A percentile compares a stretch with the other conserved stretches of the same genome.
Conservation (phyloP, 2,797 vertebrate genomes). For the Steatocranus sp. region DNA sequence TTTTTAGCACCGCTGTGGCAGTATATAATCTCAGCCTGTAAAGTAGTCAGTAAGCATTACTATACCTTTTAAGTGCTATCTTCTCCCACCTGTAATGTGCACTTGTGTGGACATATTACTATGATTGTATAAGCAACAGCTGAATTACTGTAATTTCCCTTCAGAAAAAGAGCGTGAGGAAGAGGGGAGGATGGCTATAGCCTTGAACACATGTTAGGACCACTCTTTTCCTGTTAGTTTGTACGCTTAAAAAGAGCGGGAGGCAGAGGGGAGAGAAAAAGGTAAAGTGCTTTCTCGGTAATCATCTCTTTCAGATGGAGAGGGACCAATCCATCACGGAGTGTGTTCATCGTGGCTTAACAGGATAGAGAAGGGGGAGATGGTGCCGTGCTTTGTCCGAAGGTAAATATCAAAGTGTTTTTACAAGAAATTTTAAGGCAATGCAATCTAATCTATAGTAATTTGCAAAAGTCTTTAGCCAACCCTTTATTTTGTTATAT, state of each 20-base stretch:
- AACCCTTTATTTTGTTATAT: not conserved
- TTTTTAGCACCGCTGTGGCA: not conserved
- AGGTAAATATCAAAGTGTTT: slow-evolving; percentile 73
- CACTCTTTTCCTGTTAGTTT: slow-evolving; percentile 35
- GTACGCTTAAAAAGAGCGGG: slow-evolving; percentile 29
- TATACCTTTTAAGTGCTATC: not conserved
- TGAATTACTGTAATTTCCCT: slow-evolving; percentile 54
- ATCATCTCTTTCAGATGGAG: slow-evolving; percentile 79
- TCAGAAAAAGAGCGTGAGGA: not conserved
- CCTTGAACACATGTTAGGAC: slow-evolving; percentile 23
- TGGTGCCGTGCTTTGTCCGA: slow-evolving; percentile 95
- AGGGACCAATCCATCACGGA: slow-evolving; percentile 91
- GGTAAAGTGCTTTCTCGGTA: slow-evolving; percentile 45
- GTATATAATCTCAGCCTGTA: not conserved
- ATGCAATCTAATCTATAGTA: not conserved
- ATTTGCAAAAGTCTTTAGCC: not conserved
- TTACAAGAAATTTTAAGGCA: not conserved
- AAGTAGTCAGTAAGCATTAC: not conserved
- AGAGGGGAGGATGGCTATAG: not conserved
- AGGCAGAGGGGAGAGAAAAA: slow-evolving; percentile 7
- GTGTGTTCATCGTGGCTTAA: slow-evolving; percentile 99
- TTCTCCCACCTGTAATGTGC: not conserved
- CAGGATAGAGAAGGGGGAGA: slow-evolving; percentile 86
- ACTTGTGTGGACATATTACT: slow-evolving; percentile 18
- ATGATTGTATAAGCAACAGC: slow-evolving; percentile 36